A percentile compares a stretch with the other conserved stretches of the same genome.
These are phyloP conservation scores for Agrochola lota DNA, from an alignment of 2,888 invertebrate genomes.

Conservation along the genomic window DNA sequence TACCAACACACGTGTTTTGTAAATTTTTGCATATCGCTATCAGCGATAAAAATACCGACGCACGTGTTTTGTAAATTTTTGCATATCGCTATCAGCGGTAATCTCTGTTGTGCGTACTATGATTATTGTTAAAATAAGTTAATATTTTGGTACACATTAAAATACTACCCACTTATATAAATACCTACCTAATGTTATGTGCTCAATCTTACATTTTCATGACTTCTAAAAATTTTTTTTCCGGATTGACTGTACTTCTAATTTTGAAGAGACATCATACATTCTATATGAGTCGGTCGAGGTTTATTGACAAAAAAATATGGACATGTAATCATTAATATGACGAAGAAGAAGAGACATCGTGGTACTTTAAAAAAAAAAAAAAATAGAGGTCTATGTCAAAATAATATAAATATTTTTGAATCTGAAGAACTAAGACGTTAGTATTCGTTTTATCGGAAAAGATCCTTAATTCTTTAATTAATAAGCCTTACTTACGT, in stretches of 20 bases:
- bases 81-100: no score
- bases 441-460: not conserved
- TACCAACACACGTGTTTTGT: no score
- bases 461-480: not conserved
- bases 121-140: no score
- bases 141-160: no score
- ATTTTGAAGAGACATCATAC: not conserved
- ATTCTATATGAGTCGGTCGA: no score
- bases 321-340: not conserved
- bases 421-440: not conserved
- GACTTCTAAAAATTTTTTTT: not conserved
- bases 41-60: no score
- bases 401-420: not conserved
- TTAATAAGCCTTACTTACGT: not conserved
- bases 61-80: no score
- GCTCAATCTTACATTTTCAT: not conserved
- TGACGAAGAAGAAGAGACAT: not conserved
- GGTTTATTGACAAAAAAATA: not conserved
- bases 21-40: no score
- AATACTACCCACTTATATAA: no score
- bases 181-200: not conserved
- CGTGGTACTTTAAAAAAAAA: not conserved
- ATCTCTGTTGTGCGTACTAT: no score
- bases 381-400: not conserved
- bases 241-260: not conserved